Conservation (phyloP, 2,113 vertebrate species). For the Cheirogaleus medius region DNA sequence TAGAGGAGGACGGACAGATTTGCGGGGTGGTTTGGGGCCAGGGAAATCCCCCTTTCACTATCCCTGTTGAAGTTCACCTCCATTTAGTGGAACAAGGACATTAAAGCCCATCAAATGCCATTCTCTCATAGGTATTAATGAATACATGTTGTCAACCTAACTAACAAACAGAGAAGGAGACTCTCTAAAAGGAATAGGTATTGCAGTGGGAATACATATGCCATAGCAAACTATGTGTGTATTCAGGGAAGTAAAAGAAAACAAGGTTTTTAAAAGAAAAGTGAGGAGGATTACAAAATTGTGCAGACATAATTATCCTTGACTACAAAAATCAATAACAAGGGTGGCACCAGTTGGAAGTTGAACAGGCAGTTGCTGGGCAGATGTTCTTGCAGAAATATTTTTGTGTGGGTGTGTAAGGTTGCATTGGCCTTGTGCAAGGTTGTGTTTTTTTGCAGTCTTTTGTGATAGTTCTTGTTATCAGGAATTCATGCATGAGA, state of each 20-base stretch:
- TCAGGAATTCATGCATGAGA: not conserved
- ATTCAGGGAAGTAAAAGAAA: too few species aligned
- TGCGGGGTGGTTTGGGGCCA: not conserved
- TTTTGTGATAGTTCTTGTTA: not conserved
- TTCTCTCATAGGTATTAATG: not conserved
- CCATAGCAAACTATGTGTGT: too few species aligned
- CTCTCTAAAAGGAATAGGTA: not conserved
- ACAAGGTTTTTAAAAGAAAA: too few species aligned
- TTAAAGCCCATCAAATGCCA: not conserved
- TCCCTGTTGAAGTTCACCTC: not conserved
- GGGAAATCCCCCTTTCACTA: not conserved
- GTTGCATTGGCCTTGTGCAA: not conserved
- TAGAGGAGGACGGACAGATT: not conserved
- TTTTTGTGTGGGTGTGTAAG: not conserved
- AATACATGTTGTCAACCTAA: not conserved
- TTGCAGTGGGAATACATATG: too few species aligned
- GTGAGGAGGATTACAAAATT: too few species aligned
- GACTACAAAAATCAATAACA: too few species aligned
- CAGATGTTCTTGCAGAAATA: not conserved
- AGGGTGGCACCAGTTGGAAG: too few species aligned
- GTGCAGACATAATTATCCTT: too few species aligned
- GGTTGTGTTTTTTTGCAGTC: not conserved
- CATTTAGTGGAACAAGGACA: not conserved
- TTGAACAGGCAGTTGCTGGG: not conserved
- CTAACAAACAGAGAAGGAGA: not conserved